Percentiles rank a stretch among this genome's conserved stretches.
These are phyloP conservation scores for Geodia barretti DNA, from an alignment of 37 sponge, comb jelly and placozoan genomes.

Conservation along the genomic window DNA sequence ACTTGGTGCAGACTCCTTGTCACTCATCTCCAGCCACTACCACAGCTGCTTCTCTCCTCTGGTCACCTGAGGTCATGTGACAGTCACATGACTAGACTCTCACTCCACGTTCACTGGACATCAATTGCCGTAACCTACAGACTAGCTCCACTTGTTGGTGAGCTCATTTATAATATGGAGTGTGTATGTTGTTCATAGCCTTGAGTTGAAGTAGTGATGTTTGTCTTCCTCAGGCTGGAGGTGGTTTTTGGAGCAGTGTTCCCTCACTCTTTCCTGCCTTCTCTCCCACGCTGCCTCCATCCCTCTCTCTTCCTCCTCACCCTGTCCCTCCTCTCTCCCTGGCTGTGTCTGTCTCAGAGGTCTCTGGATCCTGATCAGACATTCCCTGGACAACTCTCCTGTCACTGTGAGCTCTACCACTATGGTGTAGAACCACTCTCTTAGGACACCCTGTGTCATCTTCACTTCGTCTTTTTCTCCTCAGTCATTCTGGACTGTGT, in stretches of 20 bases:
- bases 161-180: too few species aligned
- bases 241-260: neutral
- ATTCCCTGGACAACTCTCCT: neutral
- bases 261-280: neutral
- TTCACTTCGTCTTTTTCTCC: neutral
- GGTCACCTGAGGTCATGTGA: neutral
- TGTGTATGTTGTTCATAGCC: too few species aligned
- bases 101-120: conserved; percentile 6
- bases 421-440: neutral
- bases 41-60: neutral
- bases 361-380: conserved; percentile 19
- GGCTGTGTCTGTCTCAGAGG: conserved; percentile 17
- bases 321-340: neutral
- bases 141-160: conserved; percentile 3
- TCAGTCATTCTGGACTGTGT: conserved; percentile 1
- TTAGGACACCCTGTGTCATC: too few species aligned
- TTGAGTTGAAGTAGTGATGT: too few species aligned
- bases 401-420: neutral
- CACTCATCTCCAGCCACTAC: neutral
- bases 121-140: neutral
- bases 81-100: neutral
- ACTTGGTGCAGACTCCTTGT: neutral
- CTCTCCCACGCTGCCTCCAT: neutral
- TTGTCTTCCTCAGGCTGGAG: neutral
- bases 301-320: neutral